phyloP scores from a whole-genome alignment of 2,797 vertebrate genomes.

The Stomatorhinus walkeri region DNA sequence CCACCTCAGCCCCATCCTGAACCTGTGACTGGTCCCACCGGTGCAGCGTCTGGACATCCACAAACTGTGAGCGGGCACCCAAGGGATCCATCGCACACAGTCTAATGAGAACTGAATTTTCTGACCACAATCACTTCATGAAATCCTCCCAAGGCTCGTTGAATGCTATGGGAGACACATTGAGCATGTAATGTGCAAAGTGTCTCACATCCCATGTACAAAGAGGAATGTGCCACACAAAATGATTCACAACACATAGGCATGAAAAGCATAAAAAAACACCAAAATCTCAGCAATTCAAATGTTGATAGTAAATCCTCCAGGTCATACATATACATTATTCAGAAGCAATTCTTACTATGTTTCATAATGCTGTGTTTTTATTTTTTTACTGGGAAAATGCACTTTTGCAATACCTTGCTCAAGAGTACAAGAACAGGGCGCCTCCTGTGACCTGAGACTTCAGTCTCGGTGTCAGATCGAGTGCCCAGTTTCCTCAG shows the following conservation, averaged over 20 bases:
- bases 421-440: background rate
- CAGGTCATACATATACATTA: background rate
- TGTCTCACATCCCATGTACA: background rate
- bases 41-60: conserved; percentile 75
- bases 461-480: background rate
- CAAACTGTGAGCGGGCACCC: conserved; percentile 88
- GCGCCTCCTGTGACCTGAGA: background rate
- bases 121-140: background rate
- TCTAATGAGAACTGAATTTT: background rate
- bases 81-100: conserved; percentile 82
- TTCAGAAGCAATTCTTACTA: background rate
- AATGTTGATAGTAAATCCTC: background rate
- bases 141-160: background rate
- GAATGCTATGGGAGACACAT: background rate
- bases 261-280: background rate
- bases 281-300: background rate
- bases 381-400: background rate
- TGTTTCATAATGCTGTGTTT: background rate
- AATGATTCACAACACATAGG: background rate
- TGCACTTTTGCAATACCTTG: conserved; percentile 1
- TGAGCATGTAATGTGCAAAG: background rate
- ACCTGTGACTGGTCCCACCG: conserved; percentile 68
- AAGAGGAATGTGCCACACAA: background rate
- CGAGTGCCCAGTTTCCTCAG: background rate
- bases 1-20: conserved; percentile 28